Conservation (phyloP, 1,140 invertebrate genomes). For the Tachypleus tridentatus region DNA sequence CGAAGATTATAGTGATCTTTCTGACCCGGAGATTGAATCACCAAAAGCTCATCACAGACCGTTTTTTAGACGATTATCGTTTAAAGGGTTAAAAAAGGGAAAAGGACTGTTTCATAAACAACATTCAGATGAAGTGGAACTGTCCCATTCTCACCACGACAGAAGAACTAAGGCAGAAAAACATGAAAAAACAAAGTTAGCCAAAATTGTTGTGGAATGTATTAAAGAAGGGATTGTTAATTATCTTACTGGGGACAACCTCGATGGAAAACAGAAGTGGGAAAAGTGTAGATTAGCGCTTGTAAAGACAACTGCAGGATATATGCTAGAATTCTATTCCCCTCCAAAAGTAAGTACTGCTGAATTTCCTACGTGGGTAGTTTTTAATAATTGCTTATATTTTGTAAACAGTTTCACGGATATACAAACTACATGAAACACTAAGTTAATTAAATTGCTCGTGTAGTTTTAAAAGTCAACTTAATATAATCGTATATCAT, state of each 20-base stretch:
- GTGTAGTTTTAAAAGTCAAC: too few species aligned
- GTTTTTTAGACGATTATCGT: slow-evolving; percentile 67
- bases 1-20: slow-evolving; percentile 48
- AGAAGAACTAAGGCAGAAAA: slow-evolving; percentile 38
- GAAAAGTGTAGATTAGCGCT: slow-evolving; percentile 80
- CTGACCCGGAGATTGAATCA: slow-evolving; percentile 55
- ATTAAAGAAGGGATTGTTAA: slow-evolving; percentile 85
- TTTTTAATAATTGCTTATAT: too few species aligned
- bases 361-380: too few species aligned
- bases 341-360: slow-evolving; percentile 61
- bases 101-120: slow-evolving; percentile 81
- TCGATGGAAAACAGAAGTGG: slow-evolving; percentile 87
- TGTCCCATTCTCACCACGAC: slow-evolving; percentile 39
- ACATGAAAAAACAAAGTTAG: slow-evolving; percentile 67
- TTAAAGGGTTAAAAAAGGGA: slow-evolving; percentile 68
- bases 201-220: slow-evolving; percentile 83
- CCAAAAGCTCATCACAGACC: slow-evolving; percentile 65
- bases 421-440: too few species aligned
- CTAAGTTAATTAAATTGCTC: too few species aligned
- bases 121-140: slow-evolving; percentile 74
- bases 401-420: too few species aligned
- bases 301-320: slow-evolving; percentile 80
- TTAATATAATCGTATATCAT: too few species aligned
- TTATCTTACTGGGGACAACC: slow-evolving; percentile 72
- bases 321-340: slow-evolving; percentile 91